Evolutionary conservation across 1,140 invertebrate species (phyloP), one percentile per base, ranked within the genome.

Genomic region (Zaprionus kolodkinae): DNA sequence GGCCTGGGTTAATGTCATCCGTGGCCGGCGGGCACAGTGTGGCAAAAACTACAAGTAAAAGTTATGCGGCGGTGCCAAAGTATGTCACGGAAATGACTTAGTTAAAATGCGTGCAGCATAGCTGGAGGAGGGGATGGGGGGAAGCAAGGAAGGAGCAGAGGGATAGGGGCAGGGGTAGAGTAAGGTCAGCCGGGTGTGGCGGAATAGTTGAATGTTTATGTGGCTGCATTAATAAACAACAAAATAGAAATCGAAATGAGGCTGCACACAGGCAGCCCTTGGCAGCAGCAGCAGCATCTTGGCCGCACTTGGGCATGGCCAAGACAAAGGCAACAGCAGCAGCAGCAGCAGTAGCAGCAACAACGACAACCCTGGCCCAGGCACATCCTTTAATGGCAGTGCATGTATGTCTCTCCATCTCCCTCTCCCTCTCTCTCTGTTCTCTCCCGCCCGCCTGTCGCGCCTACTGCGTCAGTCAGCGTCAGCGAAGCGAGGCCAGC

Each of bases 11-110:
- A 89, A 88, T 88, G 85, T 85, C 85, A 88, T 88, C 85, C 85
- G 85, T 67, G 13, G 85, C 85, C 62, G 33, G 21, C 25, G 85
- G 85, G 70, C 48, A 62, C 15, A 56, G 62, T 69, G 61, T 63
- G 59, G 50, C 56, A 62, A 52, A 45, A 59, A 21, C n/a, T 67
- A 57, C 60, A 78, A 85, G 85, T 88, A 88, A 88, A 89, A 88
- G 85, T 89, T 81, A 56, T 73, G 59, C 30, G 67, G 60, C 36
- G n/a, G 40, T 6, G 2, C 57, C 74, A 63, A 88, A 78, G 85
- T 88, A 79, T 88, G 85, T 89, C 85, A 88, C 86, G 85, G 85
- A 88, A 88, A 88, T 88, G 84, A 76, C 84, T 87, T 84, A 71
- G 77, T 80, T 87, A 74, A 87, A 87, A 87, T 88, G 83, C 83